Percentiles rank a stretch among this genome's conserved stretches.
phyloP scores from a whole-genome alignment of 2,797 vertebrate species.

The Picus viridis region DNA sequence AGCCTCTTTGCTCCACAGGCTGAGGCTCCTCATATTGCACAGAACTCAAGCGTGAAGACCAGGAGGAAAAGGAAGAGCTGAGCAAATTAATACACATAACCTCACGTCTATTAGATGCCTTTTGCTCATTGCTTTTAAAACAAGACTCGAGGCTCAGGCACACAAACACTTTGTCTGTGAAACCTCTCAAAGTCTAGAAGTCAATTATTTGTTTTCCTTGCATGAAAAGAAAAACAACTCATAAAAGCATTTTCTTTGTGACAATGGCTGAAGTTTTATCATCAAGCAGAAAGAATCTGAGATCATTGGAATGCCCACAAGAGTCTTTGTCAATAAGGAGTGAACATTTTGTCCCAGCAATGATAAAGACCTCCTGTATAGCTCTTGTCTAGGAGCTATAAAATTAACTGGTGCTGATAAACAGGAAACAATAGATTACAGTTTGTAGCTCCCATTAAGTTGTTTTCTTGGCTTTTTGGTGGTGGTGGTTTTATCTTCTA shows the following conservation, averaged over 20 bases:
- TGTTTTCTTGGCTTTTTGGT: not conserved
- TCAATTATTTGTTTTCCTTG: slow-evolving; percentile 31
- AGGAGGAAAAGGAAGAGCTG: not conserved
- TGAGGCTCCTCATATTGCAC: not conserved
- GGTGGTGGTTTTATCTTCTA: not conserved
- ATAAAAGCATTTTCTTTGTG: slow-evolving; percentile 5
- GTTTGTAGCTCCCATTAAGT: not conserved
- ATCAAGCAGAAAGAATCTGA: slow-evolving; percentile 4
- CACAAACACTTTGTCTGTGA: not conserved
- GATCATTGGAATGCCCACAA: slow-evolving; percentile 40
- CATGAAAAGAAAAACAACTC: not conserved
- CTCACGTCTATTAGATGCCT: not conserved
- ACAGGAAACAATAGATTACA: slow-evolving; percentile 43
- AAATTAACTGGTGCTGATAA: slow-evolving; percentile 23
- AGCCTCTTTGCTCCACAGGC: not conserved
- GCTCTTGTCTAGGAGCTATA: slow-evolving; percentile 44
- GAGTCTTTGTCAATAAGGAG: slow-evolving; percentile 39
- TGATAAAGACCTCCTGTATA: slow-evolving; percentile 60
- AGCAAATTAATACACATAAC: slow-evolving; percentile 27
- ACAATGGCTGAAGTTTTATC: slow-evolving; percentile 35
- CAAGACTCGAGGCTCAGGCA: not conserved
- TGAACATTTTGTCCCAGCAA: slow-evolving; percentile 31
- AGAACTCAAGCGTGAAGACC: not conserved
- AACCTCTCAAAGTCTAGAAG: not conserved
- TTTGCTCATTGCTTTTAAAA: slow-evolving; percentile 5